Percentiles rank a stretch among this genome's conserved stretches.
phyloP scores from a whole-genome alignment of 2,797 vertebrate species.

The Babyrousa celebensis region DNA sequence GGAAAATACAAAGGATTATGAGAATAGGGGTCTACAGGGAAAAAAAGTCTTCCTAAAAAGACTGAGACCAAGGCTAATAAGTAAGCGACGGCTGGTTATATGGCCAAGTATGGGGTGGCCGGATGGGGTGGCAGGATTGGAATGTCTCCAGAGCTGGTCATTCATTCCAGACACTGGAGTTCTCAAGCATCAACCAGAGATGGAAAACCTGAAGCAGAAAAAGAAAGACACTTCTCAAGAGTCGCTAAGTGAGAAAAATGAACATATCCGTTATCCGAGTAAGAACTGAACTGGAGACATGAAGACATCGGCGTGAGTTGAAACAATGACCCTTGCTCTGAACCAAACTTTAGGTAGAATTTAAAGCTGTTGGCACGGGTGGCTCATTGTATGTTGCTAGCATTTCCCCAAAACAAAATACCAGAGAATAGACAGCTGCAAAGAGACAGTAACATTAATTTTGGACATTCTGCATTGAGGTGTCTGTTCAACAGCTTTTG shows the following conservation, averaged over 20 bases:
- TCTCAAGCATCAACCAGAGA: background rate
- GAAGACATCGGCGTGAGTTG: background rate
- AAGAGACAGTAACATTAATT: background rate
- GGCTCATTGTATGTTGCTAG: background rate
- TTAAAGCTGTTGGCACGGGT: background rate
- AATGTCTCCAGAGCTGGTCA: background rate
- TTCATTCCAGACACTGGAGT: background rate
- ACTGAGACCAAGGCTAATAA: background rate
- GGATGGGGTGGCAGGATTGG: too few species aligned
- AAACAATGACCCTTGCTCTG: background rate
- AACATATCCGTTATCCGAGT: background rate
- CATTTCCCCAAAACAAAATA: slow-evolving; percentile 1
- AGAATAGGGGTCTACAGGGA: background rate
- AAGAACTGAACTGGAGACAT: background rate
- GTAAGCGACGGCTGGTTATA: background rate
- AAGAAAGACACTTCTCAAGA: background rate
- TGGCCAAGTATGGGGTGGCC: too few species aligned
- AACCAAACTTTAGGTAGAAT: background rate
- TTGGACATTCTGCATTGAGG: background rate
- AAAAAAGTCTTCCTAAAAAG: background rate
- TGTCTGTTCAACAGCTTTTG: background rate
- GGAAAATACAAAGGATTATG: background rate
- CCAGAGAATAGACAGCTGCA: background rate
- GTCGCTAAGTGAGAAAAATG: background rate
- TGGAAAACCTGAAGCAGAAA: background rate